Percentiles rank a stretch among this genome's conserved stretches.
Conservation (phyloP, 2,113 vertebrate genomes). For the Saccopteryx bilineata region DNA sequence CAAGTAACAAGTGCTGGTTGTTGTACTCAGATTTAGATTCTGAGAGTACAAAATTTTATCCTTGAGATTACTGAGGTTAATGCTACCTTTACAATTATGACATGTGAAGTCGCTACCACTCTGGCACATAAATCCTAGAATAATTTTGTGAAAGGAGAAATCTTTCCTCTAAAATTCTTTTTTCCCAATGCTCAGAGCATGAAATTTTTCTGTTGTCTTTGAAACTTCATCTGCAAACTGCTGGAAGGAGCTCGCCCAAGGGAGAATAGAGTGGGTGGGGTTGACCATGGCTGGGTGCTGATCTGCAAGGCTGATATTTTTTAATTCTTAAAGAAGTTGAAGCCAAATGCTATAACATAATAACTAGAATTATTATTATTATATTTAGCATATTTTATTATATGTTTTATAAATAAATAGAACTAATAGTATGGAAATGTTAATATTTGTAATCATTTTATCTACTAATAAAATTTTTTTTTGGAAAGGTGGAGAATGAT, state of each 20-base stretch:
- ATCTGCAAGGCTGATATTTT: not conserved
- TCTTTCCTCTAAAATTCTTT: not conserved
- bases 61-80: not conserved
- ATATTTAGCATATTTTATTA: not conserved
- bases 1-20: not conserved
- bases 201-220: not conserved
- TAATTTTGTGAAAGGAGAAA: not conserved
- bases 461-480: not conserved
- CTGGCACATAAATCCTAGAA: not conserved
- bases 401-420: not conserved
- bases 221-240: not conserved
- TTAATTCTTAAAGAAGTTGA: slow-evolving; percentile 20
- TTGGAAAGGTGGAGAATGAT: slow-evolving; percentile 69
- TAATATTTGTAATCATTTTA: not conserved
- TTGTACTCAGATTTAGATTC: not conserved
- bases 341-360: not conserved
- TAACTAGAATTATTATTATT: not conserved
- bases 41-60: not conserved
- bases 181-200: not conserved
- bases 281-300: not conserved
- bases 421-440: not conserved
- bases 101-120: not conserved
- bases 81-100: not conserved
- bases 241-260: not conserved
- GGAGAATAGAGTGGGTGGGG: not conserved